These are phyloP conservation scores for Ichneumon xanthorius DNA, from an alignment of 2,888 invertebrate species.

Conservation along the genomic window DNA sequence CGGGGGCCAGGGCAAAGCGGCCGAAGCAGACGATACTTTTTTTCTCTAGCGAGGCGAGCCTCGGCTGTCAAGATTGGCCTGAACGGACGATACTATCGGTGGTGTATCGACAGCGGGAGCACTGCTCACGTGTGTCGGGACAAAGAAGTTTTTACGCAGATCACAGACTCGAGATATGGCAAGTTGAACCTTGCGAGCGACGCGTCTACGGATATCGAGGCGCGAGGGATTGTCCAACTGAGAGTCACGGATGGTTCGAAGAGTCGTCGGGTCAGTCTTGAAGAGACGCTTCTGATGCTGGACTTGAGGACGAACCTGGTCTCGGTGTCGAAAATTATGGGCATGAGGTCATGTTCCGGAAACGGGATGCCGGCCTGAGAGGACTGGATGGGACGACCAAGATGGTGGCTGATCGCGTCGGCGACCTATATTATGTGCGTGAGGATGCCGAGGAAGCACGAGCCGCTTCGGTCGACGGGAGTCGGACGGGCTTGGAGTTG, in stretches of 20 bases:
- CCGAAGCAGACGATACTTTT: too few relatives aligned
- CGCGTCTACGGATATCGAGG: conserved; percentile 30
- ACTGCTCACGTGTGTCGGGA: conserved; percentile 23
- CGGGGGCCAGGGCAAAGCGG: too few relatives aligned
- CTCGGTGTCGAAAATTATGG: conserved; percentile 43
- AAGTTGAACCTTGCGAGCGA: conserved; percentile 40
- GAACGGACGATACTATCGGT: not conserved
- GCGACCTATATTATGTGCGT: conserved; percentile 52
- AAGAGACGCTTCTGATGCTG: conserved; percentile 36
- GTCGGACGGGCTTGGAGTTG: not conserved
- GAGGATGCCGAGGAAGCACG: conserved; percentile 5
- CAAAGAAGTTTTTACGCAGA: conserved; percentile 11
- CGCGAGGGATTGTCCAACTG: conserved; percentile 27
- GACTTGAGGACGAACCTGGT: conserved; percentile 43
- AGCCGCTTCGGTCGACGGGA: not conserved
- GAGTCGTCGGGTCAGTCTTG: conserved; percentile 4
- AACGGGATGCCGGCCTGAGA: conserved; percentile 32
- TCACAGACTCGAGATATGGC: conserved; percentile 10
- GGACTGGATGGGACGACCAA: conserved; percentile 26
- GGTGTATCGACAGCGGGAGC: not conserved
- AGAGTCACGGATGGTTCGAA: conserved; percentile 14
- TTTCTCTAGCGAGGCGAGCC: too few relatives aligned
- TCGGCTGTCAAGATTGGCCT: not conserved
- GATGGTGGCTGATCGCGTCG: conserved; percentile 49
- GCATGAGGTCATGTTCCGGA: conserved; percentile 29